Evolutionary conservation across 2,888 invertebrate species (phyloP).

Genomic region (Papilio elwesi): DNA sequence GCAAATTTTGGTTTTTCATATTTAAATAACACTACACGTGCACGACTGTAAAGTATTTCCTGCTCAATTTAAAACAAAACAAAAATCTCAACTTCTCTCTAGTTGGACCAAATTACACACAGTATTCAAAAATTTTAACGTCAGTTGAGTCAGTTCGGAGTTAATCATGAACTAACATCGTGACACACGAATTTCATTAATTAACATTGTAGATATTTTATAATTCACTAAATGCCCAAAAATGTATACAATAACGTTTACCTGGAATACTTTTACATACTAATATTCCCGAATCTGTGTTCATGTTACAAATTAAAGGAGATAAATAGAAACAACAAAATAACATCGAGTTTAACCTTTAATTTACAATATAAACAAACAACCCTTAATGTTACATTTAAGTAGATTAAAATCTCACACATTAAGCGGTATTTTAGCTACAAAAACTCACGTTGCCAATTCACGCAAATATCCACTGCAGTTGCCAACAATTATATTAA

Average conservation of each 20-base stretch:
- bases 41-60: no score
- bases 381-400: background rate
- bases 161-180: no score
- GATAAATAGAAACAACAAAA: background rate
- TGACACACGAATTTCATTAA: no score
- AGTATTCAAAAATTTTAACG: no score
- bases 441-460: background rate
- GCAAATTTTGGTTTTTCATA: no score
- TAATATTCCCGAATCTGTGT: background rate
- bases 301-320: background rate
- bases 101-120: no score
- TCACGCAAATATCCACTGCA: constrained; percentile 3
- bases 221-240: no score
- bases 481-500: constrained; percentile 1
- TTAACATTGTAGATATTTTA: no score
- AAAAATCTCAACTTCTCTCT: no score
- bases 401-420: background rate
- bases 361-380: constrained; percentile 17
- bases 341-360: background rate
- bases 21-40: no score
- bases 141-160: no score
- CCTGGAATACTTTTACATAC: background rate
- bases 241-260: background rate
- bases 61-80: no score
- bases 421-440: background rate